Evolutionary conservation across 92 coral and sea anemone genomes (phyloP), one percentile per base, ranked within the genome.

Genomic region (Actinostola sp.): DNA sequence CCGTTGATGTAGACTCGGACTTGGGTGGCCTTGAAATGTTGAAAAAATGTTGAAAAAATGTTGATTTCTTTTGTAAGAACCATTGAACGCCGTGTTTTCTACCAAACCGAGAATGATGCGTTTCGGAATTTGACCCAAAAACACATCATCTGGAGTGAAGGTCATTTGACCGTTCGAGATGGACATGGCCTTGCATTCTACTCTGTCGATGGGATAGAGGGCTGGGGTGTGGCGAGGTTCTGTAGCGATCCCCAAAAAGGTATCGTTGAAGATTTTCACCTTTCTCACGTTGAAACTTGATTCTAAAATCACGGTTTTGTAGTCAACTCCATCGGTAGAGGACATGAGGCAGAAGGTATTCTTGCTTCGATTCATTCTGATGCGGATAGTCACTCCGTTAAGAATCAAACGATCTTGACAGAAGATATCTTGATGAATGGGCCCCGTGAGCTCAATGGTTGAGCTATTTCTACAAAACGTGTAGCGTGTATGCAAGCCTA

Each of bases 311-410:
- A 73, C 72, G 19, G 83, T 82, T 67, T 88, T 88, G 71, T 58
- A 78, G 20, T 52, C 68, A 21, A 86, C 67, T 5, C 55, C 64
- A 1, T 61, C 51, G 54, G 35, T 65, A 16, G 83, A 65, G 10
- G 88, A 88, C 16, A 78, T 61, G 24, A 83, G 45, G 45, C 88
- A 88, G 58, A 88, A 88, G 3, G 78, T 61, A 21, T 67, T 73
- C 38, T 85, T 78, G 10, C 82, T 48, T 34, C 92, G 76, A 31
- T 78, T 80, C 39, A 88, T 62, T 34, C 84, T 72, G 23, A 82
- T 35, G 63, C 81, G 76, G 15, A 82, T 25, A 25, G 77, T 76
- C 17, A 87, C 85, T 20, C 77, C 70, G 45, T 63, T 75, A 21
- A 68, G 44, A 7, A 67, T 13, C 35, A 78, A 43, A 27, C 82